Evolutionary conservation across 2,113 vertebrate species (phyloP).

Genomic region (Podiceps cristatus): DNA sequence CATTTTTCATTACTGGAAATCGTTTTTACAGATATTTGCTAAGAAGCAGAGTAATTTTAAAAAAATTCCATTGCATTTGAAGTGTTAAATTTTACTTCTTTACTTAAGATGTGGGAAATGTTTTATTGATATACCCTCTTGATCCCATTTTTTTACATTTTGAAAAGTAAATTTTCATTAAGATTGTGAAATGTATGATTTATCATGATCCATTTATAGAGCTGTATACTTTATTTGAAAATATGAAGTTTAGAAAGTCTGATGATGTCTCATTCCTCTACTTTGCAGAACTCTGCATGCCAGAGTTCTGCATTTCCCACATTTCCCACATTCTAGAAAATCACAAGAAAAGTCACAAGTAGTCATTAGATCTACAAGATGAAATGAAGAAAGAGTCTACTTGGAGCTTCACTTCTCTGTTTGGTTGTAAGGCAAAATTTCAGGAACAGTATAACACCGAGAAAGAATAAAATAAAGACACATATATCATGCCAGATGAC

Average conservation of each 20-base stretch:
- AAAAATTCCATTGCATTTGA: neutral
- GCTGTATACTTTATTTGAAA: neutral
- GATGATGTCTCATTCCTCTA: neutral
- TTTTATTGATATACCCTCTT: neutral
- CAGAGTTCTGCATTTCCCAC: neutral
- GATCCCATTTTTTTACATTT: neutral
- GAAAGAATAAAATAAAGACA: neutral
- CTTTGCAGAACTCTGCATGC: neutral
- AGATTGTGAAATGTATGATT: neutral
- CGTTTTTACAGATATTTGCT: neutral
- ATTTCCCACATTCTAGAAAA: neutral
- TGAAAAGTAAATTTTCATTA: neutral
- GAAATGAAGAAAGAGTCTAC: neutral
- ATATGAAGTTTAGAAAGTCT: neutral
- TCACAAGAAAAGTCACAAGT: neutral
- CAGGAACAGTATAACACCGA: neutral
- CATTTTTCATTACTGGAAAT: neutral
- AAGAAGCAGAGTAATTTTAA: neutral
- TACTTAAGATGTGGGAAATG: neutral
- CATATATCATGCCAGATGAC: neutral
- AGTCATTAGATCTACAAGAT: neutral
- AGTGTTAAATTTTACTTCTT: neutral
- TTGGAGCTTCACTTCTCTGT: neutral
- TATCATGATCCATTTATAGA: neutral
- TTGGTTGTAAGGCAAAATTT: neutral